phyloP scores from a whole-genome alignment of 2,888 invertebrate species.

The Troides helena region DNA sequence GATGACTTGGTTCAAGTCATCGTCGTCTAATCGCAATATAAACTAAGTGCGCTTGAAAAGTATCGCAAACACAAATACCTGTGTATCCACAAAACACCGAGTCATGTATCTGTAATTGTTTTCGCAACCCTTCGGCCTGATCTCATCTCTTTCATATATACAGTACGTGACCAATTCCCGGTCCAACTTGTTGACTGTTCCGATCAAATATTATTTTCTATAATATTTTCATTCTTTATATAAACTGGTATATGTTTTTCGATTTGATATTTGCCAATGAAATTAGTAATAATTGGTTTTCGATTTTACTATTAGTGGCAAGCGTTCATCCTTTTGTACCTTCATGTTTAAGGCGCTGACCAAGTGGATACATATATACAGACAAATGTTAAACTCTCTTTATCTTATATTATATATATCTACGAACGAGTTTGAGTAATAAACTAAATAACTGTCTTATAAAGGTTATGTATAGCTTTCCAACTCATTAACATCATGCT shows the following conservation, averaged over 20 bases:
- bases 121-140: constrained; percentile 12
- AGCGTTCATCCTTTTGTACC: no score
- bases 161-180: constrained; percentile 17
- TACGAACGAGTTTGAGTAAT: no score
- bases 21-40: background rate
- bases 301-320: no score
- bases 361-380: no score
- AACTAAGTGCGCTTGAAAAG: background rate
- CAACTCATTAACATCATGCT: no score
- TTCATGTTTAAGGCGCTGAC: no score
- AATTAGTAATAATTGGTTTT: no score
- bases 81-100: constrained; percentile 2
- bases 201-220: background rate
- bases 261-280: background rate
- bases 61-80: constrained; percentile 1
- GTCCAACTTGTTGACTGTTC: constrained; percentile 6
- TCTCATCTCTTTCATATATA: constrained; percentile 16
- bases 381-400: no score
- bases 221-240: background rate
- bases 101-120: constrained; percentile 26
- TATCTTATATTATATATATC: no score
- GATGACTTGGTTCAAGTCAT: no score
- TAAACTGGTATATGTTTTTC: background rate
- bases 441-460: no score
- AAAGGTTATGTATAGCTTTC: no score